phyloP scores from a whole-genome alignment of 2,113 vertebrate genomes.

The Mirza zaza region DNA sequence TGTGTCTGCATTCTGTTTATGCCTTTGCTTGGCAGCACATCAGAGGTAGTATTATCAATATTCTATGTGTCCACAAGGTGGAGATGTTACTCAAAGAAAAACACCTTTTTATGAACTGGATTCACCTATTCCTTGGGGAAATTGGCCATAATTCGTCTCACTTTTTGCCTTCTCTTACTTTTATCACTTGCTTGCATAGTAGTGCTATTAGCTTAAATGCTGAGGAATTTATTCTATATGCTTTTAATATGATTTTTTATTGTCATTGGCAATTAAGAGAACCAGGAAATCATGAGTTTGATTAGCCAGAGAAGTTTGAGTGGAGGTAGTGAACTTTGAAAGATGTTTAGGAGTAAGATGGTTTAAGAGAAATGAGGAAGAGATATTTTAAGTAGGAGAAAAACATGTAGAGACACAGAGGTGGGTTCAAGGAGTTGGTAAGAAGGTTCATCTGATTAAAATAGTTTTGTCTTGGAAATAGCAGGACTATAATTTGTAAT shows the following conservation, averaged over 20 bases:
- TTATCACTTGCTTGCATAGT: conserved; percentile 51
- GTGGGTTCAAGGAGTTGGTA: not conserved
- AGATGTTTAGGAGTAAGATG: not conserved
- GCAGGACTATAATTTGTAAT: not conserved
- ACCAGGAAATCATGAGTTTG: not conserved
- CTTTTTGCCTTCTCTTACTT: not conserved
- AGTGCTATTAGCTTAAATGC: conserved; percentile 20
- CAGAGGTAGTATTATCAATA: not conserved
- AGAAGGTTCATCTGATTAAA: not conserved
- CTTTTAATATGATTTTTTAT: conserved; percentile 1
- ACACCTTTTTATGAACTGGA: not conserved
- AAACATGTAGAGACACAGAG: not conserved
- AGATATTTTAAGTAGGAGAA: not conserved
- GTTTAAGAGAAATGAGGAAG: conserved; percentile 4
- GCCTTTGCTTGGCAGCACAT: not conserved
- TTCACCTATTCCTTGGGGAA: not conserved
- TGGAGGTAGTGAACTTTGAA: not conserved
- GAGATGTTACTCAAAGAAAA: conserved; percentile 34
- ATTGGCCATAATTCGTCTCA: not conserved
- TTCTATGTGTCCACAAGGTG: conserved; percentile 47
- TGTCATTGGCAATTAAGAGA: conserved; percentile 10
- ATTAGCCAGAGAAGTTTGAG: not conserved
- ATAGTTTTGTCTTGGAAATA: not conserved
- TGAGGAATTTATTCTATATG: not conserved
- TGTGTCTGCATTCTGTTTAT: not conserved